These are phyloP conservation scores for Homarus americanus DNA, from an alignment of 1,140 invertebrate species.

Conservation along the genomic window DNA sequence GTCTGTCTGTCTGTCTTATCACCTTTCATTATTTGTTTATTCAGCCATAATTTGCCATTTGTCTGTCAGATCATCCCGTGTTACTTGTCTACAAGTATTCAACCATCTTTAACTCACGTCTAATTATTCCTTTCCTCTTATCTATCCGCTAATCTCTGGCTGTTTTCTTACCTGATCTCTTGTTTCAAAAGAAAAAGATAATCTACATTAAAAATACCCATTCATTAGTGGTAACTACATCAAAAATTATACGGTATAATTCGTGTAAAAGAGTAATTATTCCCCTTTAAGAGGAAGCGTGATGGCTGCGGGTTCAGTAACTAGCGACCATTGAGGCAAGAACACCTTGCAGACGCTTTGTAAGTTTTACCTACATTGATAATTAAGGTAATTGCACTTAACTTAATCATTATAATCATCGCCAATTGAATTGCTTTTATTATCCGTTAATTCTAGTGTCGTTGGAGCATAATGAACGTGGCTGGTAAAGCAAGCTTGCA, in stretches of 20 bases:
- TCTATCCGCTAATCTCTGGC: too few relatives aligned
- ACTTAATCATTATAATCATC: background rate
- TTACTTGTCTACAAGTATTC: background rate
- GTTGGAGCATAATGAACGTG: background rate
- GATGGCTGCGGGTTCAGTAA: background rate
- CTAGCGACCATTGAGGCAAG: background rate
- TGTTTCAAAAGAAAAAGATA: too few relatives aligned
- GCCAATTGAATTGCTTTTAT: background rate
- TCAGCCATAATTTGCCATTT: background rate
- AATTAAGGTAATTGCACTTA: background rate
- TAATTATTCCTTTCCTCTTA: too few relatives aligned
- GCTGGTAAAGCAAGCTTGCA: background rate
- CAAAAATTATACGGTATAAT: too few relatives aligned
- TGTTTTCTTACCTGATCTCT: too few relatives aligned
- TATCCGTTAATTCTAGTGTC: background rate
- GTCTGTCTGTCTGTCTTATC: constrained; percentile 23
- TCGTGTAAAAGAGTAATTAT: too few relatives aligned
- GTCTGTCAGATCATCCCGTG: background rate
- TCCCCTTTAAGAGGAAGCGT: too few relatives aligned
- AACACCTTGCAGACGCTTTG: background rate
- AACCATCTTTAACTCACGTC: too few relatives aligned
- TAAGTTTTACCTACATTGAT: background rate
- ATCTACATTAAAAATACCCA: too few relatives aligned
- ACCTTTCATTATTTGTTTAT: background rate
- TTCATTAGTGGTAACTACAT: too few relatives aligned